Evolutionary conservation across 2,888 invertebrate genomes (phyloP), one percentile per base, ranked within the genome.

Genomic region (Malthinus flaveolus): DNA sequence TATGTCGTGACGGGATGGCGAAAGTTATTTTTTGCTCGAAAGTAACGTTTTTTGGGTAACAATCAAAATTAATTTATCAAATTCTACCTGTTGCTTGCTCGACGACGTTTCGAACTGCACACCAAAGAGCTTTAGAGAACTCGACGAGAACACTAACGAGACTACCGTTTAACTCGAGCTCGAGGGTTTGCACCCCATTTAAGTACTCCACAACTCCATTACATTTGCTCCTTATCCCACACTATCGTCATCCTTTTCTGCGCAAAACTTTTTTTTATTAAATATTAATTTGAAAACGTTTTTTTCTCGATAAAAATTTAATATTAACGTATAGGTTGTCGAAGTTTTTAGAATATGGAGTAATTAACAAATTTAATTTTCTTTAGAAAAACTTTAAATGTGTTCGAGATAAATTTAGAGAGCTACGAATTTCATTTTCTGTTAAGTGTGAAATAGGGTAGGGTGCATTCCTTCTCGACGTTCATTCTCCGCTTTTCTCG

Each of bases 391-490:
- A 23, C 23, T 23, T 23, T 23, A 57, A 57, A 48, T 39, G 57
- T 51, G 34, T 32, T 34, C 42, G 23, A 36, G 13, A 39, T 52
- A 49, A 35, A 49, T 49, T 50, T 33, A 45, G 45, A 51, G 56
- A 46, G 47, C 50, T 49, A 46, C 37, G 56, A 59, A 59, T 56
- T 59, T 51, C 55, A 73, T 73, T 73, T 73, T 68, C 63, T 56
- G 23, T 59, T 63, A 49, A 51, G 57, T 59, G 59, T 53, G 71
- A 69, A 69, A 71, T 72, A 69, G 70, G 71, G 68, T 72, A 69
- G 70, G 71, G 68, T 65, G 70, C 70, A 73, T 73, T 68, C 72
- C 70, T 13, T 42, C 39, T 52, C 59, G 49, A 62, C 62, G 63
- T 68, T 62, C 68, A 66, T 67, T 63, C 66, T 68, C 68, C 67